A percentile compares a stretch with the other conserved stretches of the same genome.
Conservation (phyloP, 2,797 vertebrate genomes). For the Pipistrellus pipistrellus region DNA sequence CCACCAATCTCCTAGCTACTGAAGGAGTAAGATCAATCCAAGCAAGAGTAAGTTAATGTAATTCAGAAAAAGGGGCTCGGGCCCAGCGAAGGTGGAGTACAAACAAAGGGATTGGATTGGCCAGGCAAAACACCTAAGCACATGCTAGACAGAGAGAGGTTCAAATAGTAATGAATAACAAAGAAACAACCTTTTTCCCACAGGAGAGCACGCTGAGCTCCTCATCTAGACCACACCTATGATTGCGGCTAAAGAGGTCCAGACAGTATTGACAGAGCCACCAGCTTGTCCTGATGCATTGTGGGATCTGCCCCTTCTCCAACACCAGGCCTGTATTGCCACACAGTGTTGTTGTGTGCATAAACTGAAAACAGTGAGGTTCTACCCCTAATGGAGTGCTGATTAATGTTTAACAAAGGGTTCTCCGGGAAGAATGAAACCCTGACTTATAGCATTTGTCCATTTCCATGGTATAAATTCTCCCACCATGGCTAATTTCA, state of each 20-base stretch:
- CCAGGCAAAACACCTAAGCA: background rate
- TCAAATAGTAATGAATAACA: background rate
- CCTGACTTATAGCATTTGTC: background rate
- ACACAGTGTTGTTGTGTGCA: background rate
- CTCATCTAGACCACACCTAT: background rate
- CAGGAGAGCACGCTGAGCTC: background rate
- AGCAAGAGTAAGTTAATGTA: background rate
- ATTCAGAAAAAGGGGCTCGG: background rate
- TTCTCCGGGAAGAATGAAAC: slow-evolving; percentile 3
- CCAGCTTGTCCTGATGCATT: background rate
- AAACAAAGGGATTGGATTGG: background rate
- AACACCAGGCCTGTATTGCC: background rate
- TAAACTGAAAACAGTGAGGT: background rate
- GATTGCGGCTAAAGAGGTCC: background rate
- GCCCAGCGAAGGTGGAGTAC: fast-evolving
- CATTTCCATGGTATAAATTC: slow-evolving; percentile 51
- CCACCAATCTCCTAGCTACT: background rate
- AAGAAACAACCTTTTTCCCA: background rate
- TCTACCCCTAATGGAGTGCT: background rate
- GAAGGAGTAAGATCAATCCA: background rate
- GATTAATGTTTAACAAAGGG: background rate
- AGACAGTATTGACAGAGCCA: background rate
- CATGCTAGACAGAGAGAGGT: background rate
- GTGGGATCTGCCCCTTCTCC: background rate
- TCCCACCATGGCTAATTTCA: background rate